Evolutionary conservation across 1,140 invertebrate species (phyloP).

Genomic region (Neodiprion pinetum): DNA sequence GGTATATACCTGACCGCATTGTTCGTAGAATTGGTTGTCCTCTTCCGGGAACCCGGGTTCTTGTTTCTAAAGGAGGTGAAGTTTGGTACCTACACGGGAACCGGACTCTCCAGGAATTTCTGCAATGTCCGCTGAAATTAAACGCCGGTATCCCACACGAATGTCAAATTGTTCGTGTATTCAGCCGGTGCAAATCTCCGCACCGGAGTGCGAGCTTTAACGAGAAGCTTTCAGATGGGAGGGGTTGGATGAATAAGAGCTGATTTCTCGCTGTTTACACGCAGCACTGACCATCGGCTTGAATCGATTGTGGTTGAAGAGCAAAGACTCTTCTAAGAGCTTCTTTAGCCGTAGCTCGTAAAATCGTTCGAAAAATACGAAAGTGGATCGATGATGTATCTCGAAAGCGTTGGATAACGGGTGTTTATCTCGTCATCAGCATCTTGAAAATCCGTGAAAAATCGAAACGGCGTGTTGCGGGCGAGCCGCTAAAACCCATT

Average conservation of each 20-base stretch:
- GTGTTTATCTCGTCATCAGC: slow-evolving; percentile 11
- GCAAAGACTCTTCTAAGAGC: too few species aligned
- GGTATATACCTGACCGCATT: neutral
- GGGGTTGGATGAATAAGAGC: neutral
- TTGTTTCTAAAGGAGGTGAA: neutral
- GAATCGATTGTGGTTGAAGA: too few species aligned
- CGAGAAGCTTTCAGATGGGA: neutral
- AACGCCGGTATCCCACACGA: neutral
- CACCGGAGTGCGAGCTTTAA: neutral
- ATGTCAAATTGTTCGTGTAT: neutral
- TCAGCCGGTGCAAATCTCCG: neutral
- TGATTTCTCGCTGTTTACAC: neutral
- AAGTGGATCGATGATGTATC: neutral
- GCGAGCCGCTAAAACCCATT: slow-evolving; percentile 7
- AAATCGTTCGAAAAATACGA: neutral
- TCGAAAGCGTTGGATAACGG: neutral
- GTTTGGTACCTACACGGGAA: neutral
- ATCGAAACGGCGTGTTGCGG: neutral
- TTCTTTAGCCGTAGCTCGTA: neutral
- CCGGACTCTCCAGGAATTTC: neutral
- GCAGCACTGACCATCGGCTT: neutral
- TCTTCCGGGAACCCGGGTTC: neutral
- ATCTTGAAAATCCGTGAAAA: neutral
- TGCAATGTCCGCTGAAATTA: neutral
- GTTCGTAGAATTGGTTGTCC: neutral